Conservation (phyloP, 2,888 invertebrate species). For the Netelia virgata region DNA sequence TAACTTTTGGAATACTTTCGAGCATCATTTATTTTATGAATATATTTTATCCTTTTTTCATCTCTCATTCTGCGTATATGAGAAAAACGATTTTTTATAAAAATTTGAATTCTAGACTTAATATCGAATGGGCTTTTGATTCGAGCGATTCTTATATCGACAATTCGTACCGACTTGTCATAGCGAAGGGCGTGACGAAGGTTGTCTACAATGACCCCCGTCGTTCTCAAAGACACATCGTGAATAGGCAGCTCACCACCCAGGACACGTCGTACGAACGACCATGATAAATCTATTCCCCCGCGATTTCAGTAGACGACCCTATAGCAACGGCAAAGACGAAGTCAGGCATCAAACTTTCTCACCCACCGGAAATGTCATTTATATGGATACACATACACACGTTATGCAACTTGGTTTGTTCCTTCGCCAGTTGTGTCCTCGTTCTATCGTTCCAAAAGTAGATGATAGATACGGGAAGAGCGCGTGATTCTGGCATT, state of each 20-base stretch:
- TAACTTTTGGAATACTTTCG: slow-evolving; percentile 42
- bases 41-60: slow-evolving; percentile 7
- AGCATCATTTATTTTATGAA: slow-evolving; percentile 45
- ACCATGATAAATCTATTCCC: slow-evolving; percentile 26
- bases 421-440: slow-evolving; percentile 31
- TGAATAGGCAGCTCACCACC: slow-evolving; percentile 16
- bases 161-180: background rate
- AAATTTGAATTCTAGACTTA: background rate
- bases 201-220: background rate
- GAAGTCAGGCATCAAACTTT: slow-evolving; percentile 39
- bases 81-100: slow-evolving; percentile 20
- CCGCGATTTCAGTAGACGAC: slow-evolving; percentile 30
- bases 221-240: background rate
- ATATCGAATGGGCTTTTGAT: background rate
- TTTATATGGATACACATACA: slow-evolving; percentile 3
- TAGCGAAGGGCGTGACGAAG: background rate
- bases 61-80: slow-evolving; percentile 8
- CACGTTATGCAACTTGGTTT: slow-evolving; percentile 30
- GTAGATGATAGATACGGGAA: slow-evolving; percentile 55
- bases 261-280: slow-evolving; percentile 21
- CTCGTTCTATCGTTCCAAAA: slow-evolving; percentile 50
- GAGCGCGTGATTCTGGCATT: slow-evolving; percentile 51
- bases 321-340: too few species aligned
- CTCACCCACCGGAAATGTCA: slow-evolving; percentile 33
- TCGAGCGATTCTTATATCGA: background rate